A percentile compares a stretch with the other conserved stretches of the same genome.
These are phyloP conservation scores for Rhabdophis nuchalis DNA, from an alignment of 2,797 vertebrate species.

Conservation along the genomic window DNA sequence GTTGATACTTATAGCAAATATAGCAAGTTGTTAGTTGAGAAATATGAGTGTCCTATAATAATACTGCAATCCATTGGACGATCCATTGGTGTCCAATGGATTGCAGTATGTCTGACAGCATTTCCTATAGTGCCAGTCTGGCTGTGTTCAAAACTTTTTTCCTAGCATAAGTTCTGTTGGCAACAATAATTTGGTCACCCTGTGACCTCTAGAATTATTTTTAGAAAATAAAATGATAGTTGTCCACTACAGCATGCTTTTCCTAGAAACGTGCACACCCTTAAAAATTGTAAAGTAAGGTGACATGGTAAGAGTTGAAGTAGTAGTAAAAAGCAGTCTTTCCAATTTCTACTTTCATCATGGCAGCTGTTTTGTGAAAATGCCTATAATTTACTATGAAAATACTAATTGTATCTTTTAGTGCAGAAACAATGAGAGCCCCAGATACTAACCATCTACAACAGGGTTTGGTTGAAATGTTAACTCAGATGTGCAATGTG, in stretches of 20 bases:
- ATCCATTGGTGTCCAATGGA: neutral
- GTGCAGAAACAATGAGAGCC: neutral
- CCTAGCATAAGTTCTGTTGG: neutral
- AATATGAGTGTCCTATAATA: neutral
- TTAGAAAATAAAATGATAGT: neutral
- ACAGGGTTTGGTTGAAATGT: neutral
- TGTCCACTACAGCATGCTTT: neutral
- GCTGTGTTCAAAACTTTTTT: neutral
- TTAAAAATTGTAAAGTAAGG: neutral
- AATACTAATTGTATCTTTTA: neutral
- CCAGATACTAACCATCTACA: neutral
- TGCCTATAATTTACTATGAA: neutral
- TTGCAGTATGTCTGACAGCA: neutral
- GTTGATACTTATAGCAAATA: neutral
- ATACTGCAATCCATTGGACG: too few species aligned
- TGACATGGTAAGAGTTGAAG: neutral
- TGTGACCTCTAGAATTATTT: neutral
- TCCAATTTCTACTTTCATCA: neutral
- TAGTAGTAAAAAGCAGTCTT: neutral
- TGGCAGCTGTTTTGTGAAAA: neutral
- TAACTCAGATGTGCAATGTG: neutral
- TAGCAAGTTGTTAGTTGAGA: neutral
- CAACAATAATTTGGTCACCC: neutral
- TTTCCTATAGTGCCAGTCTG: neutral
- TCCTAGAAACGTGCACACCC: neutral